Evolutionary conservation across 2,797 vertebrate species (phyloP), one percentile per base, ranked within the genome.

Genomic region (Pogonophryne albipinna): DNA sequence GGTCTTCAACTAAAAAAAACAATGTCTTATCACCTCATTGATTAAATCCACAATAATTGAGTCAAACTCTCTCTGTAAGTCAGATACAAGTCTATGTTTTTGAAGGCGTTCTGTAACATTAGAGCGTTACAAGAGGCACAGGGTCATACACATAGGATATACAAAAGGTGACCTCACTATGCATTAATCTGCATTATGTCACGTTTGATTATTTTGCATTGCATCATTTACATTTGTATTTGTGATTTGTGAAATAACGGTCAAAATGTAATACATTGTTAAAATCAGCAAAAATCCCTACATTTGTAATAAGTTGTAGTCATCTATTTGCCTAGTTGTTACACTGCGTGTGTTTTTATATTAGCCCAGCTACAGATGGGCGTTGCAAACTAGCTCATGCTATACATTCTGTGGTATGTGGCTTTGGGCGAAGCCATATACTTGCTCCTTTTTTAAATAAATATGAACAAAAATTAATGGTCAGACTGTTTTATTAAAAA

Each of bases 131-230:
- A 53, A 16, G 31, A 41, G 27, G 47, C 46, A 41, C 49, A 53
- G 45, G 38, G 20, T 65, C 58, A 64, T 51, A 11, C 58, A 57
- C 14, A 46, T 42, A 55, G 50, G 47, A 66, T 63, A 9, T 64
- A 34, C 67, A 49, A 68, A 84, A 80, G 77, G 81, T 80, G 82
- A 89, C 85, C 76, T 76, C 10, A 12, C 53, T 34, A 58, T 61
- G 60, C 14, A 16, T 44, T 20, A 31, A 74, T 71, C 65, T 72
- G 62, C 45, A 38, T 70, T 13, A n/a, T 70, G 70, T 84, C 66
- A 49, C 64, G 61, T 76, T 65, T 74, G 16, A 66, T 71, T 44
- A 19, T 65, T 66, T 60, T 60, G 31, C 57, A 16, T 11, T 31
- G 16, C 23, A 61, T 68, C 1, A 59, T 42, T 52, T 31, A 38